Conservation (phyloP, 2,113 vertebrate genomes). For the Natator depressus region DNA sequence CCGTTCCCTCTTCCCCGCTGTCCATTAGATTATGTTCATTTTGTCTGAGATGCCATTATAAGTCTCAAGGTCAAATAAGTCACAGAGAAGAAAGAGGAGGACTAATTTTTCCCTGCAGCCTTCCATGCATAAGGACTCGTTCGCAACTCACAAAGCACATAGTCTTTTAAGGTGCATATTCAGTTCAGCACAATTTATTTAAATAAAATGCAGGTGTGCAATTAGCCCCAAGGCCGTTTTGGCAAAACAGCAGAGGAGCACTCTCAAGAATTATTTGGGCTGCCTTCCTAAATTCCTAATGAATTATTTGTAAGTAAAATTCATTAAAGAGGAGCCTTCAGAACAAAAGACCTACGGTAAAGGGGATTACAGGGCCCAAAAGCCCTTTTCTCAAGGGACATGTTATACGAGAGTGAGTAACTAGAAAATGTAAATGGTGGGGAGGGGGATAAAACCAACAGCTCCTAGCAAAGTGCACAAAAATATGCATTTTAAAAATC, state of each 20-base stretch:
- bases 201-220: conserved; percentile 80
- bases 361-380: neutral
- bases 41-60: conserved; percentile 87
- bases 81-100: conserved; percentile 76
- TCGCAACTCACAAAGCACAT: conserved; percentile 66
- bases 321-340: neutral
- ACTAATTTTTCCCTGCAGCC: conserved; percentile 72
- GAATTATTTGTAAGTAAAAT: conserved; percentile 61
- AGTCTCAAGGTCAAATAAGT: conserved; percentile 88
- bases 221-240: conserved; percentile 67
- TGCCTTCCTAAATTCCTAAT: conserved; percentile 71
- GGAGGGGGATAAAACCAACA: neutral
- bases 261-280: conserved; percentile 51
- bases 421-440: neutral
- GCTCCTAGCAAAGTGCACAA: neutral
- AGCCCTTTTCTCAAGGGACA: conserved; percentile 11
- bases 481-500: neutral
- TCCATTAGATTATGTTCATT: conserved; percentile 89
- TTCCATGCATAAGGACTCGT: conserved; percentile 66
- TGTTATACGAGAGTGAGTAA: conserved; percentile 31
- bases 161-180: conserved; percentile 37
- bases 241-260: conserved; percentile 30
- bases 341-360: neutral
- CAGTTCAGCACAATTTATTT: conserved; percentile 71
- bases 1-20: conserved; percentile 86